Evolutionary conservation across 2,797 vertebrate genomes (phyloP).

Genomic region (Psittacula derbiana): DNA sequence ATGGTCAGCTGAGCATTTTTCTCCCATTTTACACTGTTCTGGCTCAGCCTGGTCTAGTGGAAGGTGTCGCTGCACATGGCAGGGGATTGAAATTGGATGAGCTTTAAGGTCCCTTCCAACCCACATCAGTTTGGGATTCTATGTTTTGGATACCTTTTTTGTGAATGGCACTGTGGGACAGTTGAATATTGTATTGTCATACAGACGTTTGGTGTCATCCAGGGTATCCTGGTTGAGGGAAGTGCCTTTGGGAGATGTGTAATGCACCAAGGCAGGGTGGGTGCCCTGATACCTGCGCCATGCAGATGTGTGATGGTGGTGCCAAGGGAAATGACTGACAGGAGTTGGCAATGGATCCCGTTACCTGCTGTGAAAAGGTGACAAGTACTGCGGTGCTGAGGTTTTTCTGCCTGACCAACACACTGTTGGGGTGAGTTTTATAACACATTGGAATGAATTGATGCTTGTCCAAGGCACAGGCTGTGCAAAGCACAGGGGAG

Average conservation of each 20-base stretch:
- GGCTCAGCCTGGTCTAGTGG: background rate
- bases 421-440: background rate
- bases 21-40: background rate
- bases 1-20: background rate
- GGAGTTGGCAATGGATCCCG: background rate
- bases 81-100: background rate
- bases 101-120: background rate
- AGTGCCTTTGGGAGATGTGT: background rate
- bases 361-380: background rate
- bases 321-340: background rate
- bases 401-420: background rate
- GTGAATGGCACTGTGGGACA: background rate
- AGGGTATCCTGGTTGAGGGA: background rate
- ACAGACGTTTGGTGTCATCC: background rate
- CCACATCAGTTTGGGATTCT: background rate
- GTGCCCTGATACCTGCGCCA: fast-evolving
- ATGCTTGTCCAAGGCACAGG: background rate
- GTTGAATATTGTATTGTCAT: too few relatives aligned
- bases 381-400: background rate
- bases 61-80: background rate
- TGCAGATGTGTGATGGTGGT: background rate
- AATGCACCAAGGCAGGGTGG: background rate
- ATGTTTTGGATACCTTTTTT: background rate
- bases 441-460: background rate
- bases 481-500: background rate